Conservation (phyloP, 1,140 invertebrate species). For the Drosophila auraria region DNA sequence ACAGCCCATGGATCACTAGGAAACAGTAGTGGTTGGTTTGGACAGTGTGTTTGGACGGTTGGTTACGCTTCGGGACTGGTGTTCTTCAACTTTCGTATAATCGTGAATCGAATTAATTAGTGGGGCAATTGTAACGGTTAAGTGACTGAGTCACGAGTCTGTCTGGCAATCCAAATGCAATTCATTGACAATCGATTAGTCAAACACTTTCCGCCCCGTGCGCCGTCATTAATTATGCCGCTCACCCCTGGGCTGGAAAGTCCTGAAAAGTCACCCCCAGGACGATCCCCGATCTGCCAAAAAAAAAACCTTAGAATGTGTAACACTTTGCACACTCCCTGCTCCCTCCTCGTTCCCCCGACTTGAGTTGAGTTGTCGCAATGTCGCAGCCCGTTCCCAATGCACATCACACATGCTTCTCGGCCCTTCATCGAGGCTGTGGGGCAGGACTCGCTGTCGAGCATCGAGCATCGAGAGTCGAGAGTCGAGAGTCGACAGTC, state of each 20-base stretch:
- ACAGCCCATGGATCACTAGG: not conserved
- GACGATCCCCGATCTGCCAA: slow-evolving; percentile 45
- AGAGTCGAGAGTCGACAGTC: slow-evolving; percentile 26
- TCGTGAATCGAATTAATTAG: slow-evolving; percentile 78
- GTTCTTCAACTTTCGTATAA: slow-evolving; percentile 48
- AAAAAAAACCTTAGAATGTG: slow-evolving; percentile 8
- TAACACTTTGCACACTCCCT: slow-evolving; percentile 27
- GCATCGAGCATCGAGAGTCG: not conserved
- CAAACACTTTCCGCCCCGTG: slow-evolving; percentile 75
- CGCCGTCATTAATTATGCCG: slow-evolving; percentile 69
- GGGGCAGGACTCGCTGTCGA: slow-evolving; percentile 36
- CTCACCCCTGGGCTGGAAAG: slow-evolving; percentile 21
- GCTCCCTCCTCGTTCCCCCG: not conserved
- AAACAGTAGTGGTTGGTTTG: slow-evolving; percentile 38
- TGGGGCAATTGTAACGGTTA: slow-evolving; percentile 67
- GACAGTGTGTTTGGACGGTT: slow-evolving; percentile 5
- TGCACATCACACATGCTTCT: slow-evolving; percentile 51
- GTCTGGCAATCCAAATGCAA: slow-evolving; percentile 69
- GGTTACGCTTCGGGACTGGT: slow-evolving; percentile 26
- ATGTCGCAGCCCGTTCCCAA: slow-evolving; percentile 42
- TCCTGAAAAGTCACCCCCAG: slow-evolving; percentile 33
- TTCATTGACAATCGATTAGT: slow-evolving; percentile 82
- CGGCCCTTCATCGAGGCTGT: slow-evolving; percentile 48
- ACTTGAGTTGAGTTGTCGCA: slow-evolving; percentile 26
- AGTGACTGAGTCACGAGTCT: slow-evolving; percentile 64